phyloP scores from a whole-genome alignment of 2,113 vertebrate genomes.

The Atlantisia rogersi region DNA sequence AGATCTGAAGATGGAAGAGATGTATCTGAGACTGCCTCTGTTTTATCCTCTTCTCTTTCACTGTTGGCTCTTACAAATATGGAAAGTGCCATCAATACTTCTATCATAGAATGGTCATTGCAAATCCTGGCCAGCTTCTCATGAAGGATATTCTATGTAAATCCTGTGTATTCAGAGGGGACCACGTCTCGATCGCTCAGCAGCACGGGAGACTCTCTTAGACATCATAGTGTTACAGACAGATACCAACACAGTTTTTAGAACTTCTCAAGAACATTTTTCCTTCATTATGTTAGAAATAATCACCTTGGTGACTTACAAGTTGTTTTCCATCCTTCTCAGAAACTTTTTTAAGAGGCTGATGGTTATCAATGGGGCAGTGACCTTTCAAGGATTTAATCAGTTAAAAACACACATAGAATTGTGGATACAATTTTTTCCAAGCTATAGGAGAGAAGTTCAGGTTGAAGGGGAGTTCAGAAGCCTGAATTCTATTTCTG shows the following conservation, averaged over 20 bases:
- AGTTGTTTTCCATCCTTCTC: not conserved
- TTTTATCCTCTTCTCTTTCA: conserved; percentile 54
- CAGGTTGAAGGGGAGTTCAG: not conserved
- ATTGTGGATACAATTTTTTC: not conserved
- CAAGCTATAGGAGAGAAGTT: not conserved
- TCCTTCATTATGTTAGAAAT: not conserved
- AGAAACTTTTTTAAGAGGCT: not conserved
- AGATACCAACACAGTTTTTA: not conserved
- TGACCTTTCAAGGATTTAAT: not conserved
- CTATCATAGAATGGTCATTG: not conserved
- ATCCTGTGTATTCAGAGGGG: not conserved
- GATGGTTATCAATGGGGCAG: not conserved
- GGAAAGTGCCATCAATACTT: conserved; percentile 36
- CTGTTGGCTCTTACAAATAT: conserved; percentile 26
- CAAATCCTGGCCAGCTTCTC: not conserved
- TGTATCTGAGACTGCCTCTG: conserved; percentile 7
- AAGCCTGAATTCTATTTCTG: not conserved
- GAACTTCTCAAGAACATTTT: not conserved
- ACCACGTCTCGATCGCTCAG: not conserved
- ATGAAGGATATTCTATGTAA: not conserved
- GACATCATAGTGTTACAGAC: not conserved
- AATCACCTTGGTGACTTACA: not conserved
- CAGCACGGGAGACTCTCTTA: not conserved
- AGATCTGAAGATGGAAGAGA: conserved; percentile 68
- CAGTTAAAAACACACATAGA: not conserved